phyloP scores from a whole-genome alignment of 2,888 invertebrate species.

The Nebria brevicollis region DNA sequence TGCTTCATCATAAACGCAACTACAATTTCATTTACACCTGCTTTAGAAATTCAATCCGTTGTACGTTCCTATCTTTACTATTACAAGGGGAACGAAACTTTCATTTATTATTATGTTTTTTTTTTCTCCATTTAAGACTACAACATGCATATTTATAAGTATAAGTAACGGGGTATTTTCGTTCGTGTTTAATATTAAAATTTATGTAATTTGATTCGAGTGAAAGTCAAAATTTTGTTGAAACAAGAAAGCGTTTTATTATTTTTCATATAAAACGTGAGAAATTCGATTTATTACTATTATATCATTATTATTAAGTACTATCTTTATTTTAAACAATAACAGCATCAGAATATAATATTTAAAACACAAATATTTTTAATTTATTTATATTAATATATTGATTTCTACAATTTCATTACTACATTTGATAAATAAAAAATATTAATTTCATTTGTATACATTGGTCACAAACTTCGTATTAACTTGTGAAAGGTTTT shows the following conservation, averaged over 20 bases:
- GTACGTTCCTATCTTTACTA: neutral
- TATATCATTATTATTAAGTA: neutral
- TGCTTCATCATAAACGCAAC: neutral
- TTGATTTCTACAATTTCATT: neutral
- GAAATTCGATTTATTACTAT: neutral
- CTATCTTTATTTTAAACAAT: neutral
- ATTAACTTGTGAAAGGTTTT: neutral
- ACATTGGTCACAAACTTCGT: neutral
- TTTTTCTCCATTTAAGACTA: neutral
- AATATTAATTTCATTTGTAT: neutral
- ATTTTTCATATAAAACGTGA: neutral
- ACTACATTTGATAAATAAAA: neutral
- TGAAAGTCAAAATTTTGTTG: neutral
- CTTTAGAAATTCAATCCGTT: neutral
- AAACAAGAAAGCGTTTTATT: neutral
- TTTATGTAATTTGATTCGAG: neutral
- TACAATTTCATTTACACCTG: constrained; percentile 1
- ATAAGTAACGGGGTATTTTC: neutral
- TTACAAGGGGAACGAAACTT: neutral
- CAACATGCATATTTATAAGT: neutral
- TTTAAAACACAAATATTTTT: neutral
- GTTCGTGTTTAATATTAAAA: neutral
- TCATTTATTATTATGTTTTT: neutral
- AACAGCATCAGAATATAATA: neutral
- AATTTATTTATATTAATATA: neutral